Conservation (phyloP, 2,797 vertebrate species). For the Meriones psammophilus region DNA sequence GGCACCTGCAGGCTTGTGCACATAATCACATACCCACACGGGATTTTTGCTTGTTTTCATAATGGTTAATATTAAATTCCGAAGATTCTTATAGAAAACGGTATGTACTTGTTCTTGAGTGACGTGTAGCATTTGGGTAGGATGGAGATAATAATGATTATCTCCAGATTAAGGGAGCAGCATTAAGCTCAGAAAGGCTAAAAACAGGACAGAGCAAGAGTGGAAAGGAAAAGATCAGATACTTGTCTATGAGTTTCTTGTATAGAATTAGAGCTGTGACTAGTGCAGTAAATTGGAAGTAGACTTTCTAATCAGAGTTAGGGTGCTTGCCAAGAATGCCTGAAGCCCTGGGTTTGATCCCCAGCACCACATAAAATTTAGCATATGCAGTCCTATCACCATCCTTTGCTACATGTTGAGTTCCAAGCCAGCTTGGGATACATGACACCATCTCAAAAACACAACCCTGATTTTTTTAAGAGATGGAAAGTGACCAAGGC, state of each 20-base stretch:
- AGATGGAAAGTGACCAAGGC: background rate
- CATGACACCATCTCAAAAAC: background rate
- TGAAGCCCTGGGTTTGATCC: background rate
- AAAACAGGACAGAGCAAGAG: background rate
- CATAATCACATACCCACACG: background rate
- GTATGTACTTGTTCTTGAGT: constrained; percentile 32
- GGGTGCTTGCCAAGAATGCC: background rate
- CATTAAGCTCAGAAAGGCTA: constrained; percentile 11
- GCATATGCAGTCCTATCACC: background rate
- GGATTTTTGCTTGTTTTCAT: background rate
- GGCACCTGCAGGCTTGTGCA: background rate
- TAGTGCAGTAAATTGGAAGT: constrained; percentile 17
- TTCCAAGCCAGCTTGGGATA: background rate
- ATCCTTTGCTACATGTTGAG: background rate
- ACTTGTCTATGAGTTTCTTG: background rate
- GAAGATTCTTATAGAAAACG: constrained; percentile 32
- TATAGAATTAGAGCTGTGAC: background rate
- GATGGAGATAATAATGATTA: background rate
- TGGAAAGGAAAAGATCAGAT: background rate
- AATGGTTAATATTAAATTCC: constrained; percentile 37
- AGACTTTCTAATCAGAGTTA: constrained; percentile 7
- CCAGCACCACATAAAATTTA: background rate
- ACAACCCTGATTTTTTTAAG: background rate
- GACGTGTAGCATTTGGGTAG: background rate
- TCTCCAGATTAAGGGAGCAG: background rate